Base-by-base conservation (phyloP, 2,113 vertebrate species). In the Menura novaehollandiae region DNA sequence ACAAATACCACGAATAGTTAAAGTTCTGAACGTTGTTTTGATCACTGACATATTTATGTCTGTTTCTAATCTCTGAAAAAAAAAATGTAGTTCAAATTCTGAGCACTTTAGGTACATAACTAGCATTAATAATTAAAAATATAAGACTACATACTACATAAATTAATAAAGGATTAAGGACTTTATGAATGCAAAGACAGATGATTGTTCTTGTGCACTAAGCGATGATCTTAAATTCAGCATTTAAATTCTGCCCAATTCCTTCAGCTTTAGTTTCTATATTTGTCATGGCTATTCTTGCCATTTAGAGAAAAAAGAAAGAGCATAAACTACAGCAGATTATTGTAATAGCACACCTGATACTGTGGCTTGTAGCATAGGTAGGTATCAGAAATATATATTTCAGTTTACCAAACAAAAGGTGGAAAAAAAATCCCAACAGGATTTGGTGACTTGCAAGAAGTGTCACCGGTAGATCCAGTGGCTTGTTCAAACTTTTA, bases 21-120 rank as follows among this genome's bases (percentile, higher is more conserved):
- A 15, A 43, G 51, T 92, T 85, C 63, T 92, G 49, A 53, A 88
- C 79, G 35, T 52, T 94, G 46, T 88, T 82, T 76, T 73, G 22
- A 60, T 89, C 58, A 72, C 6, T 76, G 43, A 73, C 13, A 9
- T n/a, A 51, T 76, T 78, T 75, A 32, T 21, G 9, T 58, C 58
- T 83, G 59, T 46, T 91, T 84, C 52, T 85, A 37, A 87, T 27
- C 18, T 73, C 76, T 74, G 30, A 92, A 68, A 78, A 30, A 93
- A 73, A 23, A 91, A 84, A 86, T 13, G 6, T 30, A 74, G 30
- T 19, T 86, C 66, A 55, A 63, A 90, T 51, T 80, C 23, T 66
- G 46, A 73, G 80, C 66, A 39, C 32, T 90, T 79, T 41, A 85
- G 22, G 37, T 22, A 77, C 24, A 32, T 33, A 88, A 67, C 11